Evolutionary conservation across 2,888 invertebrate species (phyloP), one percentile per base, ranked within the genome.

Genomic region (Acleris laterana): DNA sequence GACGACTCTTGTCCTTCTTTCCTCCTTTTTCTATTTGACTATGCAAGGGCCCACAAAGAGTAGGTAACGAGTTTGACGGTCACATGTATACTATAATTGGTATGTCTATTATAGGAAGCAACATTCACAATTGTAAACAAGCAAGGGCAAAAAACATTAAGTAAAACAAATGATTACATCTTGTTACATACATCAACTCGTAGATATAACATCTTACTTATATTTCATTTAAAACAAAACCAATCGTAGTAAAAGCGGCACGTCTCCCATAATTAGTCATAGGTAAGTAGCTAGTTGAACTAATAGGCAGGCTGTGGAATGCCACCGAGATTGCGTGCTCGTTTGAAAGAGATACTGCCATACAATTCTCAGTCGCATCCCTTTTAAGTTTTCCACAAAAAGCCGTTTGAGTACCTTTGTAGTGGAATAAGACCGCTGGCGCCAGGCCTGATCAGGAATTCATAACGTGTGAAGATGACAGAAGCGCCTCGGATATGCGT

Each of bases 391-490:
- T 6, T 17, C 25, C 32, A 66, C 65, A 66, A 66, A 66, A 66
- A 61, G 57, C 46, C 51, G 61, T 61, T 32, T 50, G 32, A 46
- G 56, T 65, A 60, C 49, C 64, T 65, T 60, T 65, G 64, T 55
- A 55, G 51, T 32, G n/a, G 55, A 42, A 55, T 46, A 22, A 59
- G 64, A 52, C 60, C 68, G 69, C 74, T 74, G 90, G 90, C 90
- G 89, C 89, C 90, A 80, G 68, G 61, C 70, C 82, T 86, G 81
- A 89, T 90, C 81, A 72, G 72, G 78, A 32, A 90, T 90, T 86
- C 90, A 83, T 63, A 64, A 72, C 83, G 75, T 74, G 78, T 68
- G 68, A 61, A 46, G 50, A 55, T 69, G 69, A 69, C 69, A 62
- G 59, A 46, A 62, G 59, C 50, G 61, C n/a, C 51, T 65, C 60